Conservation (phyloP, 2,888 invertebrate species). For the Thymelicus sylvestris region DNA sequence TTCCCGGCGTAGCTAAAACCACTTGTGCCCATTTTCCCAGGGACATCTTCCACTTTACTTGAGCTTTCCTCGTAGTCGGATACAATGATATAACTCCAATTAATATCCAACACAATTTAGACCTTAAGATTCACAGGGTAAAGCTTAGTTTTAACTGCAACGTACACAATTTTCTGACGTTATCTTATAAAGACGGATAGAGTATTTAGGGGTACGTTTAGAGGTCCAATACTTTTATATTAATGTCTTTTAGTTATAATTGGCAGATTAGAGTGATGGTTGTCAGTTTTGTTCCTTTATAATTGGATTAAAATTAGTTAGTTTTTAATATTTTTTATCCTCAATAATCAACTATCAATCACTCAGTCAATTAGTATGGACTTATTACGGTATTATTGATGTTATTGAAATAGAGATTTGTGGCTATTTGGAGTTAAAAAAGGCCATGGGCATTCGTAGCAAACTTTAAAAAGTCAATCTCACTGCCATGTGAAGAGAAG, state of each 20-base stretch:
- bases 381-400: too few species aligned
- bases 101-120: constrained; percentile 51
- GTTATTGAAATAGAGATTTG: too few species aligned
- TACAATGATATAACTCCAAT: constrained; percentile 59
- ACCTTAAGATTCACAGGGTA: constrained; percentile 46
- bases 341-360: too few species aligned
- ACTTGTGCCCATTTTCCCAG: constrained; percentile 85
- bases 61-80: constrained; percentile 64
- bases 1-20: constrained; percentile 78
- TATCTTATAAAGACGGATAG: constrained; percentile 43
- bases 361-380: too few species aligned
- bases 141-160: constrained; percentile 54
- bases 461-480: too few species aligned
- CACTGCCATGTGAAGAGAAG: too few species aligned
- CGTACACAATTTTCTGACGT: constrained; percentile 43
- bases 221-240: constrained; percentile 75
- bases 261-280: constrained; percentile 48
- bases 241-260: constrained; percentile 79
- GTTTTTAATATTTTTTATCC: not conserved
- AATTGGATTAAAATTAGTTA: not conserved
- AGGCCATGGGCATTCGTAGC: too few species aligned
- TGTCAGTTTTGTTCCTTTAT: constrained; percentile 20
- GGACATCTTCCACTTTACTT: constrained; percentile 82
- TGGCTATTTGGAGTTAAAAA: too few species aligned
- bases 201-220: constrained; percentile 71